A percentile compares a stretch with the other conserved stretches of the same genome.
phyloP scores from a whole-genome alignment of 2,888 invertebrate genomes.

The Kryphioiulus occultus region DNA sequence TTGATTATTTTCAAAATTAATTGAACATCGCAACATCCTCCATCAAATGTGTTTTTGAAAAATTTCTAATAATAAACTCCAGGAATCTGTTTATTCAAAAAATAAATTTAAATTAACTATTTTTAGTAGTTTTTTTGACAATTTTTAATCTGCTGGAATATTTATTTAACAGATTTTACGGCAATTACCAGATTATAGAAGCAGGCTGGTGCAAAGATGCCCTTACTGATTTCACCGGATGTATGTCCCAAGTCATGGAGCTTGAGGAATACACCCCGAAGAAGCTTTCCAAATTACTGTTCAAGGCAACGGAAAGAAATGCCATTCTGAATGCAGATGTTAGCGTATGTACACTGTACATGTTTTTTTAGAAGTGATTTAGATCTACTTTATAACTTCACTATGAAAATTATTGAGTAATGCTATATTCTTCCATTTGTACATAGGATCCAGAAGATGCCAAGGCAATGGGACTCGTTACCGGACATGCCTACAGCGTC shows the following conservation, averaged over 20 bases:
- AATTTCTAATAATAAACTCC: too few relatives aligned
- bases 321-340: constrained; percentile 97
- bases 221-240: constrained; percentile 98
- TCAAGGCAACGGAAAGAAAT: constrained; percentile 85
- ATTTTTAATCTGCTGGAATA: background rate
- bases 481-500: constrained; percentile 93
- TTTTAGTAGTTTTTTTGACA: too few relatives aligned
- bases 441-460: background rate
- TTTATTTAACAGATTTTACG: constrained; percentile 75
- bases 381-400: background rate
- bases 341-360: constrained; percentile 67
- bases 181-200: constrained; percentile 95
- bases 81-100: too few relatives aligned
- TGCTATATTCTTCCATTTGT: background rate
- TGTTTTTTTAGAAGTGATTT: background rate
- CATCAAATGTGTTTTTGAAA: too few relatives aligned
- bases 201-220: constrained; percentile 98
- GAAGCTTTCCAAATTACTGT: constrained; percentile 84
- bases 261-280: constrained; percentile 82
- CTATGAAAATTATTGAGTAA: background rate
- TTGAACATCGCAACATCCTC: too few relatives aligned
- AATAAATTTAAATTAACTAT: too few relatives aligned
- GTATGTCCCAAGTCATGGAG: constrained; percentile 92
- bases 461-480: constrained; percentile 76
- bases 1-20: too few relatives aligned